A percentile compares a stretch with the other conserved stretches of the same genome.
phyloP scores from a whole-genome alignment of 2,113 vertebrate genomes.

The Tetraodon nigroviridis region DNA sequence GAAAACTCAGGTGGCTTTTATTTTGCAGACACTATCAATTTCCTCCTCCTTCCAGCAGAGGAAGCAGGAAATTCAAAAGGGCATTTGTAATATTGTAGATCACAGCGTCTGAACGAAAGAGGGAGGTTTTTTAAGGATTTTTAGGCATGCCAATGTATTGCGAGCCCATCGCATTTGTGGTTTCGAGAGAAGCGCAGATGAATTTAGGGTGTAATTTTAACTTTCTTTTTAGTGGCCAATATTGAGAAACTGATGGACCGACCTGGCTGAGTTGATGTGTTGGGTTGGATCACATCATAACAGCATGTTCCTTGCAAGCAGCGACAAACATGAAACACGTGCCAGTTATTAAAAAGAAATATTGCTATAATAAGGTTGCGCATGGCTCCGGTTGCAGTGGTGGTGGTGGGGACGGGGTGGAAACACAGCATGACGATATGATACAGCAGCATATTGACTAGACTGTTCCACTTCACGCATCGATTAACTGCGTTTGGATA shows the following conservation, averaged over 20 bases:
- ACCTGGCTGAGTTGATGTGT: too few species aligned
- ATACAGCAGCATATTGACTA: slow-evolving; percentile 48
- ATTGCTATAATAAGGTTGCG: slow-evolving; percentile 19
- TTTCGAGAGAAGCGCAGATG: too few species aligned
- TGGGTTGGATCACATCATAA: too few species aligned
- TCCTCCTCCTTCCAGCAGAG: slow-evolving; percentile 5
- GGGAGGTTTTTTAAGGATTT: neutral
- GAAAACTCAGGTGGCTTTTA: neutral
- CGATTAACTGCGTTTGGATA: slow-evolving; percentile 44
- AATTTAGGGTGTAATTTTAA: too few species aligned
- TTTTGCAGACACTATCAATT: slow-evolving; percentile 10
- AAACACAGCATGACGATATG: slow-evolving; percentile 32
- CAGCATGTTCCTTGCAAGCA: too few species aligned
- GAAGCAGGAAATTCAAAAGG: slow-evolving; percentile 2
- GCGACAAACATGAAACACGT: too few species aligned
- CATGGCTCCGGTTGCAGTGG: slow-evolving; percentile 7
- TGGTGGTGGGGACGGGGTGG: slow-evolving; percentile 26
- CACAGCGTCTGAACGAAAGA: neutral
- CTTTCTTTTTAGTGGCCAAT: too few species aligned
- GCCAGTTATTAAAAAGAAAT: too few species aligned
- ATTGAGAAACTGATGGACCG: too few species aligned
- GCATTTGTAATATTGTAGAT: too few species aligned
- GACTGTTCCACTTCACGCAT: slow-evolving; percentile 56
- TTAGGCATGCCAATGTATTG: too few species aligned
- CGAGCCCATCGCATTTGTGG: too few species aligned